Evolutionary conservation across 1,140 invertebrate species (phyloP).

Genomic region (Sycophila sp.): DNA sequence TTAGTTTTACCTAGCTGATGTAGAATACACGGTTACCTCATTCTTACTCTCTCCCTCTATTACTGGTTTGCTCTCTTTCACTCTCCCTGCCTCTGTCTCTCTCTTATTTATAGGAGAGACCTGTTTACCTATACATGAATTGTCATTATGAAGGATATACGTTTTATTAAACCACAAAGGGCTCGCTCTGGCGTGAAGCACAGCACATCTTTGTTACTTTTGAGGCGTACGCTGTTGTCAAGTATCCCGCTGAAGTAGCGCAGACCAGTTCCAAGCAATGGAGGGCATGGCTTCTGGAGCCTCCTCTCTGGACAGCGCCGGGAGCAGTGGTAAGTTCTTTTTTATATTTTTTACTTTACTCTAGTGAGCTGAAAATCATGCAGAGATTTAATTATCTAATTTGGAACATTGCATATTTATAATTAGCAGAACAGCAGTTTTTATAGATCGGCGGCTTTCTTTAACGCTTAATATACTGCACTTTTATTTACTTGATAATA

Average conservation of each 20-base stretch:
- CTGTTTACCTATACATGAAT: constrained; percentile 45
- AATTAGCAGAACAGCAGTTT: not conserved
- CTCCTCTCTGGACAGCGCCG: constrained; percentile 66
- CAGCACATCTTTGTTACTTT: constrained; percentile 51
- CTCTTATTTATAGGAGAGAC: constrained; percentile 19
- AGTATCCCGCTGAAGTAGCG: constrained; percentile 43
- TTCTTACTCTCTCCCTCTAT: not conserved
- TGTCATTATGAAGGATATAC: constrained; percentile 60
- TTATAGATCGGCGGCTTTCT: not conserved
- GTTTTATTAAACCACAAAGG: constrained; percentile 58
- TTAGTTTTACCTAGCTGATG: no score
- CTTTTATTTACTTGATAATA: not conserved
- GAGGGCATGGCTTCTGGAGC: constrained; percentile 66
- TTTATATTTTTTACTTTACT: constrained; percentile 14
- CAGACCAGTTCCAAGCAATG: constrained; percentile 39
- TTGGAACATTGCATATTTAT: not conserved
- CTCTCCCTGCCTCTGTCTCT: constrained; percentile 2
- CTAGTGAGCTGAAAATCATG: not conserved
- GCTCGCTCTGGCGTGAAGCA: constrained; percentile 59
- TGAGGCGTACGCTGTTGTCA: constrained; percentile 50
- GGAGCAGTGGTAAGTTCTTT: constrained; percentile 62
- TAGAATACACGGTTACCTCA: not conserved
- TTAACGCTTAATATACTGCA: not conserved
- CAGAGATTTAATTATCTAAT: constrained; percentile 3
- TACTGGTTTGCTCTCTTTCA: constrained; percentile 12